Conservation (phyloP, 1,140 invertebrate genomes). For the Sycobia sp. region DNA sequence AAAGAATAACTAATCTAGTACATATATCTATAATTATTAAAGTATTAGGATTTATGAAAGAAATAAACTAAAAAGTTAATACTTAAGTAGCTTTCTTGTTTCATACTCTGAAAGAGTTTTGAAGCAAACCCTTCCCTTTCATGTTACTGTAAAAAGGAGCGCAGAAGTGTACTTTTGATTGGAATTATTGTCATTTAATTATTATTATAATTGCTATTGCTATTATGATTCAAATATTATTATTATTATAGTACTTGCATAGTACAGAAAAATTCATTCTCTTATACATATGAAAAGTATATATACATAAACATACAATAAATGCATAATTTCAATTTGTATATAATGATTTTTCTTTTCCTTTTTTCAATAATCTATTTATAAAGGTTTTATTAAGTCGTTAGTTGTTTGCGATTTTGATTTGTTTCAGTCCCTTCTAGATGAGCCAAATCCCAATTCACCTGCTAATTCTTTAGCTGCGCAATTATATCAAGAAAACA, state of each 20-base stretch:
- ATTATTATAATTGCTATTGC: slow-evolving; percentile 37
- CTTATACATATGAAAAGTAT: slow-evolving; percentile 42
- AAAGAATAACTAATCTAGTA: slow-evolving; percentile 43
- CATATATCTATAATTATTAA: slow-evolving; percentile 31
- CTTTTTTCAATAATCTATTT: slow-evolving; percentile 16
- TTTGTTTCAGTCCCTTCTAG: slow-evolving; percentile 66
- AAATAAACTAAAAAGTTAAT: slow-evolving; percentile 35
- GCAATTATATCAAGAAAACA: slow-evolving; percentile 72
- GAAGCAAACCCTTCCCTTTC: slow-evolving; percentile 16
- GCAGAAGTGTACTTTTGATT: slow-evolving; percentile 42
- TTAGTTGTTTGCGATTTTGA: slow-evolving; percentile 27
- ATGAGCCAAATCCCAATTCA: slow-evolving; percentile 75
- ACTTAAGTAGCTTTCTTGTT: slow-evolving; percentile 41
- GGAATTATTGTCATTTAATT: slow-evolving; percentile 43
- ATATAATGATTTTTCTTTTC: slow-evolving; percentile 40
- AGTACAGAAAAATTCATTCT: slow-evolving; percentile 40
- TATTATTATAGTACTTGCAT: slow-evolving; percentile 34
- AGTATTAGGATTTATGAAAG: slow-evolving; percentile 33
- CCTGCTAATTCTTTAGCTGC: slow-evolving; percentile 74
- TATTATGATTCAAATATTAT: slow-evolving; percentile 24
- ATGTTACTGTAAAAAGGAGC: slow-evolving; percentile 37
- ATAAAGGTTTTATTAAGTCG: too few species aligned
- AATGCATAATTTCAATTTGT: slow-evolving; percentile 55
- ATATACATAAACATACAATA: slow-evolving; percentile 49
- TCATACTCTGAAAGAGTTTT: slow-evolving; percentile 32